Percentiles rank a stretch among this genome's conserved stretches.
Evolutionary conservation across 1,140 invertebrate genomes (phyloP).

Genomic region (silkworm (Bombyx mori)): ASM3026992v2 NC_085119.1:6877501-6878000

Average conservation of each 20-base stretch:
- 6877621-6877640: not conserved
- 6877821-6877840: constrained; percentile 2
- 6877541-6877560: not conserved
- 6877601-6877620: too few relatives aligned
- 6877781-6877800: constrained; percentile 2
- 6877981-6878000: constrained; percentile 47
- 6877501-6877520: constrained; percentile 43
- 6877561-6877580: too few relatives aligned
- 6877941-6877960: constrained; percentile 49
- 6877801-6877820: not conserved
- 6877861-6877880: constrained; percentile 71
- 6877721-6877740: too few relatives aligned
- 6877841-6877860: constrained; percentile 55
- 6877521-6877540: constrained; percentile 17
- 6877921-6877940: constrained; percentile 41
- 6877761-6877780: constrained; percentile 1
- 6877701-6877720: too few relatives aligned
- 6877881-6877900: constrained; percentile 61
- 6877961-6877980: constrained; percentile 40
- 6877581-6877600: too few relatives aligned
- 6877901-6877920: constrained; percentile 50
- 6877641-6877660: not conserved
- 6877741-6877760: constrained; percentile 2
- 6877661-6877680: not conserved
- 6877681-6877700: too few relatives aligned